Evolutionary conservation across 2,113 vertebrate genomes (phyloP).

Genomic region (Pteronura brasiliensis): DNA sequence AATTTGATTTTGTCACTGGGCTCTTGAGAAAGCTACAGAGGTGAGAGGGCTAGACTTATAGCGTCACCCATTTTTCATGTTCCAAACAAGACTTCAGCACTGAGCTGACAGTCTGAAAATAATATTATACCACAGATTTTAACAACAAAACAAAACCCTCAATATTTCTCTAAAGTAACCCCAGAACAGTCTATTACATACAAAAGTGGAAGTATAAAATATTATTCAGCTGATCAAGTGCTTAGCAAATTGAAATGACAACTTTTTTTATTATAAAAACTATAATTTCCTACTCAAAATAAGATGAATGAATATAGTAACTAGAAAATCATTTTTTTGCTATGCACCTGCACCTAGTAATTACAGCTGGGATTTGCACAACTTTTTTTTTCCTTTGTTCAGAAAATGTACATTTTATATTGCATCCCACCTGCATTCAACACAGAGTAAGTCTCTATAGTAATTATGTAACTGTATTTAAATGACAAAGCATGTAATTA

Average conservation of each 20-base stretch:
- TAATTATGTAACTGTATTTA: constrained; percentile 68
- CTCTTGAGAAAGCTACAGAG: constrained; percentile 63
- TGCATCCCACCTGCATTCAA: constrained; percentile 60
- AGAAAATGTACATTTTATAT: constrained; percentile 70
- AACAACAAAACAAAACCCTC: background rate
- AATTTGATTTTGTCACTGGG: constrained; percentile 66
- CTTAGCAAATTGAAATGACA: constrained; percentile 63
- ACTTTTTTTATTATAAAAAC: constrained; percentile 62
- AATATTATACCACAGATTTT: background rate
- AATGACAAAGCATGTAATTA: constrained; percentile 73
- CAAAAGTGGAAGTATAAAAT: constrained; percentile 33
- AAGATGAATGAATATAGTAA: constrained; percentile 69
- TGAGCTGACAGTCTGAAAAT: constrained; percentile 33
- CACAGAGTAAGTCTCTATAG: constrained; percentile 49
- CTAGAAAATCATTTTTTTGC: constrained; percentile 56
- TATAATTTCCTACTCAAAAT: constrained; percentile 70
- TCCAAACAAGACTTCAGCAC: constrained; percentile 46
- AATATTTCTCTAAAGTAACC: background rate
- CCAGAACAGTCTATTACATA: background rate
- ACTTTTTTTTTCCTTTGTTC: constrained; percentile 72
- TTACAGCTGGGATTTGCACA: constrained; percentile 70
- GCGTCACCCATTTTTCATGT: constrained; percentile 68
- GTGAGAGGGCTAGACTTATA: constrained; percentile 59
- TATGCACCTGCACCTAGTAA: constrained; percentile 63
- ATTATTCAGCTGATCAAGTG: constrained; percentile 34